A percentile compares a stretch with the other conserved stretches of the same genome.
These are phyloP conservation scores for Pseudois nayaur DNA, from an alignment of 2,113 vertebrate species.

Conservation along the genomic window DNA sequence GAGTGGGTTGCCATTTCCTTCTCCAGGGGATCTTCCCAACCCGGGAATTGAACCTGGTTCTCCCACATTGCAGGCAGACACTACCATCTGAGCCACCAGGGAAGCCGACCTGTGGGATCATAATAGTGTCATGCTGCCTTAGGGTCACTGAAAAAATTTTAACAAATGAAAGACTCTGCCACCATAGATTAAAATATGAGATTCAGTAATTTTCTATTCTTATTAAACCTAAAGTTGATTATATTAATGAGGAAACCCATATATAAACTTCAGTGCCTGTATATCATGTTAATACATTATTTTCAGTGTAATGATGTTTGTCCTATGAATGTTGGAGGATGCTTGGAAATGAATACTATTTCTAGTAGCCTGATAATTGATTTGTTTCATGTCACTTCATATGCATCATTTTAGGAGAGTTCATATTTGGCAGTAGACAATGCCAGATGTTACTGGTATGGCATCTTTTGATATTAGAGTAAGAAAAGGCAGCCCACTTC, in stretches of 20 bases:
- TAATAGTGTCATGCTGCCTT: neutral
- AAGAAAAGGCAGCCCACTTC: neutral
- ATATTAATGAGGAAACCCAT: neutral
- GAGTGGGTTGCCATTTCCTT: neutral
- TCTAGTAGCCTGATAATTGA: neutral
- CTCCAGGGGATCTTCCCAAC: neutral
- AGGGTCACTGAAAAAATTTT: neutral
- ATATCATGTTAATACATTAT: neutral
- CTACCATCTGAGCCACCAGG: neutral
- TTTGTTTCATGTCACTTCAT: neutral
- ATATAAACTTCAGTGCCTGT: neutral
- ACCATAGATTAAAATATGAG: neutral
- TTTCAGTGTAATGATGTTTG: neutral
- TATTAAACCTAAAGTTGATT: neutral
- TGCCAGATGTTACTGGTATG: neutral
- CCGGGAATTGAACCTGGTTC: accelerated
- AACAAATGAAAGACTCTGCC: neutral
- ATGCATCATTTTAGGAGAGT: neutral
- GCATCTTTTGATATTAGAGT: neutral
- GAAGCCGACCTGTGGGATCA: neutral
- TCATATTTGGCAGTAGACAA: neutral
- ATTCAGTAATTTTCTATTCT: neutral
- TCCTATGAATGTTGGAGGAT: neutral
- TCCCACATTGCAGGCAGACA: neutral
- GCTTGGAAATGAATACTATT: neutral